Conservation (phyloP, 2,888 invertebrate species). For the Exocentrus adspersus region DNA sequence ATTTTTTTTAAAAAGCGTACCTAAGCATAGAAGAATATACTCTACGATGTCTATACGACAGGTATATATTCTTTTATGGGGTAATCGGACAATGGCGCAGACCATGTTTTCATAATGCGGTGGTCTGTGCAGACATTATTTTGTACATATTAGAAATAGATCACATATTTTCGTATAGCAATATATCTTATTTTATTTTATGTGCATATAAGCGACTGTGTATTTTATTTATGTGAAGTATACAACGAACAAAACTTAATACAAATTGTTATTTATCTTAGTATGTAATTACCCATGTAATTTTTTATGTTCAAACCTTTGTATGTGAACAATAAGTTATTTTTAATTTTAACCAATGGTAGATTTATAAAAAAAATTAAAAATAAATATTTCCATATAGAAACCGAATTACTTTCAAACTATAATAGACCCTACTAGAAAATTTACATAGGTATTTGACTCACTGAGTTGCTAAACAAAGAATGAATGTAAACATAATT, state of each 20-base stretch:
- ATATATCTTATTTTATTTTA: conserved; percentile 15
- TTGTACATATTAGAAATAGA: conserved; percentile 21
- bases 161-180: background rate
- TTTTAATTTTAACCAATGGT: conserved; percentile 15
- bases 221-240: conserved; percentile 24
- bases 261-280: conserved; percentile 19
- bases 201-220: conserved; percentile 23
- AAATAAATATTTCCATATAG: conserved; percentile 13
- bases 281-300: conserved; percentile 13
- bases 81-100: too few species aligned
- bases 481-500: too few species aligned
- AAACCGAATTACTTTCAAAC: too few species aligned
- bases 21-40: too few species aligned
- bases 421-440: too few species aligned
- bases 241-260: conserved; percentile 16
- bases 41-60: too few species aligned
- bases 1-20: too few species aligned
- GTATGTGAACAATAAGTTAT: conserved; percentile 3
- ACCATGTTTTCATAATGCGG: too few species aligned
- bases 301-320: conserved; percentile 15
- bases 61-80: too few species aligned
- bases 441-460: too few species aligned
- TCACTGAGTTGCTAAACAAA: too few species aligned
- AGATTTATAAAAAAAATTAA: conserved; percentile 4
- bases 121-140: background rate